Conservation (phyloP, 2,888 invertebrate genomes). For the Drosophila formosana region DNA sequence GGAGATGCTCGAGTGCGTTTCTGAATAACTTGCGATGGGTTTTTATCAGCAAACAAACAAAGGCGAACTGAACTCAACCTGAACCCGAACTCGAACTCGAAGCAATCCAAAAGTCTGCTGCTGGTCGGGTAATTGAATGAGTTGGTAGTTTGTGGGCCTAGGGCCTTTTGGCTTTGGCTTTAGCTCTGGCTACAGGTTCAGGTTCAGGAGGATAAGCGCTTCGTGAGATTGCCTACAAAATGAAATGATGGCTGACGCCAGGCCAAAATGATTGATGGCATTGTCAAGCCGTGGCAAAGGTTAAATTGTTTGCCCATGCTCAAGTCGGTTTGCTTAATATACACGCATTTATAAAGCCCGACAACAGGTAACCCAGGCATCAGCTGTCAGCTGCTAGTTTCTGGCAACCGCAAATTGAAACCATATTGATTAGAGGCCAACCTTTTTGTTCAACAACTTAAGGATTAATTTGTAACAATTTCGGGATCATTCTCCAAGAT, state of each 20-base stretch:
- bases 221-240: constrained; percentile 70
- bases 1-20: constrained; percentile 66
- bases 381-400: constrained; percentile 5
- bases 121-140: constrained; percentile 69
- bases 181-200: background rate
- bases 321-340: constrained; percentile 21
- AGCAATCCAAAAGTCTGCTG: constrained; percentile 16
- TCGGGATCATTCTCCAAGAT: background rate
- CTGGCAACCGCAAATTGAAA: constrained; percentile 36
- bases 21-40: constrained; percentile 66
- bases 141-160: constrained; percentile 31
- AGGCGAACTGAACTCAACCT: constrained; percentile 22
- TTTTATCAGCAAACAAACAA: constrained; percentile 51
- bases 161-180: background rate
- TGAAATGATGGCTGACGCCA: constrained; percentile 58
- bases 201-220: constrained; percentile 57
- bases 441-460: background rate
- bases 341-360: constrained; percentile 47
- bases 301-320: constrained; percentile 61
- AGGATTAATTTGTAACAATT: constrained; percentile 5
- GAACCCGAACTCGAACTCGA: constrained; percentile 1
- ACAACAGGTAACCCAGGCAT: constrained; percentile 56
- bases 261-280: constrained; percentile 57
- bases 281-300: constrained; percentile 58
- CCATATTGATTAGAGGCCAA: constrained; percentile 28